phyloP scores from a whole-genome alignment of 1,140 invertebrate genomes.

The Pomacea maculata region DNA sequence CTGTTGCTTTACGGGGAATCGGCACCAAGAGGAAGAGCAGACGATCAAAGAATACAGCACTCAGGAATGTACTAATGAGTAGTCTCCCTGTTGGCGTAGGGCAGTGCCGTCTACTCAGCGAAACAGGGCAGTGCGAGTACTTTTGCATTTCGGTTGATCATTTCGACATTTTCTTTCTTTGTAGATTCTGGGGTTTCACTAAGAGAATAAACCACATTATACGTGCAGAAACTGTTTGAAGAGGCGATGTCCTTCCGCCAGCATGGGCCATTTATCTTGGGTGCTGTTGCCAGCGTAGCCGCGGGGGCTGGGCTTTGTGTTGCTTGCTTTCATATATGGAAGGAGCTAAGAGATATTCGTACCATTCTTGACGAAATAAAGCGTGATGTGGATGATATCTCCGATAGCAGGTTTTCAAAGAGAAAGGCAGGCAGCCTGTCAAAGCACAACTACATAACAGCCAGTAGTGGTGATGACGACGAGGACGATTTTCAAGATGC shows the following conservation, averaged over 20 bases:
- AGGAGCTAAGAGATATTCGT: conserved; percentile 32
- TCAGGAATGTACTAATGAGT: background rate
- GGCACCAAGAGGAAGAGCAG: background rate
- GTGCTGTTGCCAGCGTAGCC: conserved; percentile 13
- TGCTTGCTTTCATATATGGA: conserved; percentile 31
- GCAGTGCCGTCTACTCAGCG: background rate
- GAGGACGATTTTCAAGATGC: conserved; percentile 47
- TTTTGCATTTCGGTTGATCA: background rate
- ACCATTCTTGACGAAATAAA: conserved; percentile 32
- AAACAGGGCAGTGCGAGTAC: background rate
- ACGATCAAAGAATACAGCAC: background rate
- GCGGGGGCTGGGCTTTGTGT: conserved; percentile 32
- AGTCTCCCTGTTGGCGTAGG: background rate
- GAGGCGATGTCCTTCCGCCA: conserved; percentile 32
- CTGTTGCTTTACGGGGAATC: no score
- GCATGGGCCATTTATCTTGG: conserved; percentile 1
- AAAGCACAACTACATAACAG: conserved; percentile 31
- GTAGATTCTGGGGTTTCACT: background rate
- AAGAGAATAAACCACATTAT: background rate
- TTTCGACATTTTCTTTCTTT: background rate
- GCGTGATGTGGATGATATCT: conserved; percentile 23
- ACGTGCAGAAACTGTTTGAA: background rate
- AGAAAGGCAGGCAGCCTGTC: conserved; percentile 33
- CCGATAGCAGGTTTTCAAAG: conserved; percentile 12
- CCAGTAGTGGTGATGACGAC: conserved; percentile 46